These are phyloP conservation scores for Ptychadena robeensis DNA, from an alignment of 2,797 vertebrate genomes.

Conservation along the genomic window DNA sequence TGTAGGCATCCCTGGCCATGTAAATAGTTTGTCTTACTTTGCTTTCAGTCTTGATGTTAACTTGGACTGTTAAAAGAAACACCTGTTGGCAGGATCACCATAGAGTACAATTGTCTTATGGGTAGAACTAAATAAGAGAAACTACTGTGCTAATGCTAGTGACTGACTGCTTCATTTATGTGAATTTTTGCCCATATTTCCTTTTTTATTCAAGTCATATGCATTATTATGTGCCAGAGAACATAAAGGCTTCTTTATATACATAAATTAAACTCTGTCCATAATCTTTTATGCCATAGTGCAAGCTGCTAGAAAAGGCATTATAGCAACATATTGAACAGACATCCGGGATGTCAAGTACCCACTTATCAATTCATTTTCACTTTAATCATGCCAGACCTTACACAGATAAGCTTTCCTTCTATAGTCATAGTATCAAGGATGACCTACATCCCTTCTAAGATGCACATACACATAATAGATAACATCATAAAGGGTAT, in stretches of 20 bases:
- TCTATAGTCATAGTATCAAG: neutral
- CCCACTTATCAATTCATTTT: constrained; percentile 9
- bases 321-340: neutral
- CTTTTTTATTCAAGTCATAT: neutral
- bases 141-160: too few species aligned
- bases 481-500: constrained; percentile 27
- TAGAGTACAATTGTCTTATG: too few species aligned
- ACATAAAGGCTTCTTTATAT: neutral
- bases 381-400: constrained; percentile 17
- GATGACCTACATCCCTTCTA: neutral
- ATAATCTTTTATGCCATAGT: neutral
- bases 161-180: too few species aligned
- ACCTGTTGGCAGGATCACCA: too few species aligned
- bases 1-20: too few species aligned
- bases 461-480: neutral
- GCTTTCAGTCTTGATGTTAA: too few species aligned
- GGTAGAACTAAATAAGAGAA: too few species aligned
- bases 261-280: neutral
- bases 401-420: constrained; percentile 1
- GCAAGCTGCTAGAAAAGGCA: neutral
- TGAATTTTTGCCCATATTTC: too few species aligned
- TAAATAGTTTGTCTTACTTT: too few species aligned
- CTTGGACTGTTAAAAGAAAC: too few species aligned
- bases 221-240: neutral
- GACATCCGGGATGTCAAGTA: constrained; percentile 7